Evolutionary conservation across 2,888 invertebrate genomes (phyloP), one percentile per base, ranked within the genome.

Genomic region (Selenia dentaria): DNA sequence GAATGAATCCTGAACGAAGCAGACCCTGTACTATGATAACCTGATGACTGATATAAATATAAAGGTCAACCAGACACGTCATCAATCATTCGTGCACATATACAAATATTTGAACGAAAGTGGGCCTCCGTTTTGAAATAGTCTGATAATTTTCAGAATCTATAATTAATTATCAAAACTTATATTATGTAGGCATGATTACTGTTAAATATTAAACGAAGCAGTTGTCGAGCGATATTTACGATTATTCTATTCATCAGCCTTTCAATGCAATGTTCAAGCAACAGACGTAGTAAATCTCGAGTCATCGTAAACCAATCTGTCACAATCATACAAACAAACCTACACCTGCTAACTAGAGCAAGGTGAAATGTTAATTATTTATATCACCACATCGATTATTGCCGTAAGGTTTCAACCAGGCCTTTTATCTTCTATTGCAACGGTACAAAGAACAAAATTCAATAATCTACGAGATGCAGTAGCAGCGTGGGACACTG

Each of bases 361-460:
- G 78, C 83, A 77, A 84, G 84, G 84, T 79, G 71, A 81, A 75
- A 75, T 71, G 65, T 67, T 83, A 82, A 83, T 83, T 79, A 80
- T 22, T 8, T 8, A 2, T 49, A 68, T 51, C 65, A 51, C 70
- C 67, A 74, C 79, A 74, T 70, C 64, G 67, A 74, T 66, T 71
- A 51, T 53, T 54, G 57, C 46, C 13, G 64, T 58, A 57, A 59
- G 45, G 43, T 33, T 47, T 51, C n/a, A 45, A 53, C 8, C 8
- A 57, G 32, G 31, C 13, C 38, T 42, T 51, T 50, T 62, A 34
- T 42, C 44, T 41, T 53, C 50, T 70, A 68, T 57, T 29, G 5
- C 37, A 38, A 51, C 22, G 44, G 1, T 11, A 52, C 67, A 76
- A 58, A 54, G 62, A 49, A 36, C 24, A 67, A 59, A 65, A 62